phyloP scores from a whole-genome alignment of 2,888 invertebrate genomes.

The Escarpia spicata region DNA sequence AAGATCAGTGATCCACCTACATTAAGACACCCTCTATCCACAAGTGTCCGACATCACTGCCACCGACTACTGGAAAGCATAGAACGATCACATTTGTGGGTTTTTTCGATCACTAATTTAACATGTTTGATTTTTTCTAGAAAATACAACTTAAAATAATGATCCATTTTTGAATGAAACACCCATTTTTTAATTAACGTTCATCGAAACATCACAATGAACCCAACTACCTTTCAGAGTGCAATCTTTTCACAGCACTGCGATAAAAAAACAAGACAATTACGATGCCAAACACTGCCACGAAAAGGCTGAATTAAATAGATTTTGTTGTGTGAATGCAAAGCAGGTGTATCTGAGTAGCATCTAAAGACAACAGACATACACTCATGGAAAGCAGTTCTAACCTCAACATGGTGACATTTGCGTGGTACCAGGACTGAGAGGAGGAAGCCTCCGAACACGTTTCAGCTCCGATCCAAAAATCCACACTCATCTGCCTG shows the following conservation, averaged over 20 bases:
- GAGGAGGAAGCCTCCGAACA: neutral
- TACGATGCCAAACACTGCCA: neutral
- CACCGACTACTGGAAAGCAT: neutral
- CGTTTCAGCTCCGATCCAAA: neutral
- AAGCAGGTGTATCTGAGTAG: neutral
- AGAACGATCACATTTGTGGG: neutral
- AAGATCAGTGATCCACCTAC: neutral
- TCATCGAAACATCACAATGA: neutral
- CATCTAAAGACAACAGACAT: neutral
- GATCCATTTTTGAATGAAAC: neutral
- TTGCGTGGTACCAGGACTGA: neutral
- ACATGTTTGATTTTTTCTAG: neutral
- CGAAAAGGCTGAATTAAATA: too few relatives aligned
- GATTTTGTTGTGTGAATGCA: too few relatives aligned
- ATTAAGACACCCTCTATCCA: neutral
- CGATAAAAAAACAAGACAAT: neutral
- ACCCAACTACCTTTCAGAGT: neutral
- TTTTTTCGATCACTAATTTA: neutral
- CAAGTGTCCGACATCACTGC: neutral
- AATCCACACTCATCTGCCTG: constrained; percentile 3
- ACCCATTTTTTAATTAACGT: neutral
- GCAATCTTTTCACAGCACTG: neutral
- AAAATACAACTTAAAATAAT: neutral
- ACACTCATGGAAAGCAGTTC: neutral
- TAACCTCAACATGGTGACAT: constrained; percentile 5